Evolutionary conservation across 2,888 invertebrate species (phyloP).

Genomic region (Andrena bucephala): DNA sequence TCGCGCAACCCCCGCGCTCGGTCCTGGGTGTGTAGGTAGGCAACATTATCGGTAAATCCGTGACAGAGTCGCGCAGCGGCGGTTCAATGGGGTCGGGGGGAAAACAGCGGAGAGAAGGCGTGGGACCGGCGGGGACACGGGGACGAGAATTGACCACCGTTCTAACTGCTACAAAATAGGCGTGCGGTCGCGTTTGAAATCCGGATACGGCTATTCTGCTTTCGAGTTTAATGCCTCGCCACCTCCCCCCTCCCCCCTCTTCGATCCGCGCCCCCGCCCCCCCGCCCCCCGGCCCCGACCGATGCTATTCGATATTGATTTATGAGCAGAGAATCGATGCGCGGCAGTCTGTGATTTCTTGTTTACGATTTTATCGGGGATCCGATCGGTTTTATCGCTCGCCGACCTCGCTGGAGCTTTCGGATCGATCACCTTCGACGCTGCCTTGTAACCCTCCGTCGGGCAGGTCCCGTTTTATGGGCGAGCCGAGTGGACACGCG

Average conservation of each 20-base stretch:
- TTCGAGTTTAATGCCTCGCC: conserved; percentile 61
- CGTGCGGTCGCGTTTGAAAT: conserved; percentile 80
- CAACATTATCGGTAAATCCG: conserved; percentile 83
- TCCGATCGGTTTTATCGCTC: conserved; percentile 9
- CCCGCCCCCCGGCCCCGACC: neutral
- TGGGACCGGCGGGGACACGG: conserved; percentile 28
- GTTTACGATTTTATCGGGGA: neutral
- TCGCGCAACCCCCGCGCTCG: conserved; percentile 24
- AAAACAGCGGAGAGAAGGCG: conserved; percentile 55
- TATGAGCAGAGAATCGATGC: conserved; percentile 38
- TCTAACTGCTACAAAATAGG: conserved; percentile 80
- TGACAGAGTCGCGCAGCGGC: conserved; percentile 73
- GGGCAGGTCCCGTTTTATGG: neutral
- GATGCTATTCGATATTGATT: conserved; percentile 50
- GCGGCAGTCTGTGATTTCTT: conserved; percentile 13
- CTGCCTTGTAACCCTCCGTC: neutral
- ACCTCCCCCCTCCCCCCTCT: neutral
- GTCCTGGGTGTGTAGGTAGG: conserved; percentile 52
- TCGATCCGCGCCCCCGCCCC: neutral
- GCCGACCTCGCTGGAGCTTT: no score
- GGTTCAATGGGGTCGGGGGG: conserved; percentile 42
- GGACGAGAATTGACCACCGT: conserved; percentile 66
- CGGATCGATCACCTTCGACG: neutral
- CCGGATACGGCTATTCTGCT: conserved; percentile 71
- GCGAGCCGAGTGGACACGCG: neutral